Evolutionary conservation across 2,888 invertebrate species (phyloP).

Genomic region (Perithous albicinctus): DNA sequence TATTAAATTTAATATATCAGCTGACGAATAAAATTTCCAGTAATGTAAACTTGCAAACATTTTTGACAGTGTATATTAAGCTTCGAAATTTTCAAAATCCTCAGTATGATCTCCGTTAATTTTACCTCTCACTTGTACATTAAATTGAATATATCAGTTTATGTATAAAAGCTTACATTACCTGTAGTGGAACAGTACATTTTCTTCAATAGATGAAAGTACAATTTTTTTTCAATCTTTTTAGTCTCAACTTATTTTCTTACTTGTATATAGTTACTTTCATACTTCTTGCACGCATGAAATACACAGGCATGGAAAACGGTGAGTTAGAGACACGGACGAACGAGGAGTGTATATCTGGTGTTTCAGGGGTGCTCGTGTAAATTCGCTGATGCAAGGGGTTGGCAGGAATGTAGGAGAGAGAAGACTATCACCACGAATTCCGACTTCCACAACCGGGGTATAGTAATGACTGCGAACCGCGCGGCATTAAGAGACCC

Average conservation of each 20-base stretch:
- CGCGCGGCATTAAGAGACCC: slow-evolving; percentile 63
- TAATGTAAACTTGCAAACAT: too few relatives aligned
- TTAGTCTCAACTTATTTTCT: background rate
- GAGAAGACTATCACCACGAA: slow-evolving; percentile 60
- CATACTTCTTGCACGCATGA: background rate
- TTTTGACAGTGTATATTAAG: too few relatives aligned
- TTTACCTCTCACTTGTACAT: too few relatives aligned
- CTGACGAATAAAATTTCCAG: too few relatives aligned
- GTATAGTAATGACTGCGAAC: slow-evolving; percentile 27
- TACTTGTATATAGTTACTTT: background rate
- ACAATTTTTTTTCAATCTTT: background rate
- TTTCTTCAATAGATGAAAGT: too few relatives aligned
- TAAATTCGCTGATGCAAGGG: slow-evolving; percentile 32
- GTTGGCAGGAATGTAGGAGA: slow-evolving; percentile 16
- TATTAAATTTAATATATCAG: too few relatives aligned
- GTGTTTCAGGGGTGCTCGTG: slow-evolving; percentile 13
- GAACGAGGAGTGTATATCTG: slow-evolving; percentile 10
- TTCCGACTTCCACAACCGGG: slow-evolving; percentile 62
- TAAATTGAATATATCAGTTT: too few relatives aligned
- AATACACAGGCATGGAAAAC: slow-evolving; percentile 17
- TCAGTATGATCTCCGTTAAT: too few relatives aligned
- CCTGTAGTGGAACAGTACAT: too few relatives aligned
- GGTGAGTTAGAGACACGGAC: slow-evolving; percentile 33
- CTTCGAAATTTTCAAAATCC: too few relatives aligned
- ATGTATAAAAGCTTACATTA: too few relatives aligned